Evolutionary conservation across 2,888 invertebrate species (phyloP).

Genomic region (Oscheius onirici): DNA sequence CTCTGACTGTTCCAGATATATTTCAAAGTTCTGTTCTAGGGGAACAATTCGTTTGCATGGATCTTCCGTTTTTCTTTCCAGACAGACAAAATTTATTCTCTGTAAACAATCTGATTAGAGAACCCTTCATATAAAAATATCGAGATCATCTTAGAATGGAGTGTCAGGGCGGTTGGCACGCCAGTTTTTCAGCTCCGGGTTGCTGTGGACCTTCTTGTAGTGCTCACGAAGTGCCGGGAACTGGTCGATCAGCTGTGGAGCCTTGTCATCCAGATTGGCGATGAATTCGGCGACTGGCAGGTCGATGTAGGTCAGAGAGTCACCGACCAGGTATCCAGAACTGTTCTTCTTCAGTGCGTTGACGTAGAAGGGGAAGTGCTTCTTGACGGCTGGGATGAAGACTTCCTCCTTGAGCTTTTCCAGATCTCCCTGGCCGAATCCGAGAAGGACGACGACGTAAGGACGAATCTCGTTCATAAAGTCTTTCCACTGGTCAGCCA

Average conservation of each 20-base stretch:
- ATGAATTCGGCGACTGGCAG: slow-evolving; percentile 59
- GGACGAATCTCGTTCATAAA: slow-evolving; percentile 39
- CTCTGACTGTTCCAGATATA: too few relatives aligned
- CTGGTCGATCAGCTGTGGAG: slow-evolving; percentile 51
- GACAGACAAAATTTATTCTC: too few relatives aligned
- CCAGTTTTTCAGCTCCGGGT: slow-evolving; percentile 59
- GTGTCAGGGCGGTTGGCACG: slow-evolving; percentile 57
- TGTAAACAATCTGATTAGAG: too few relatives aligned
- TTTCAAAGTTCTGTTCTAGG: too few relatives aligned
- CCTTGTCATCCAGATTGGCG: slow-evolving; percentile 38
- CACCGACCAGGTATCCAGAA: slow-evolving; percentile 56
- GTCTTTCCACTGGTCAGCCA: slow-evolving; percentile 55
- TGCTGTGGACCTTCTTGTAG: slow-evolving; percentile 57
- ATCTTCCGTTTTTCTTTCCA: too few relatives aligned
- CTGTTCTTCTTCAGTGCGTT: slow-evolving; percentile 42
- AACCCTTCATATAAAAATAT: background rate
- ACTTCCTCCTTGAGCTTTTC: slow-evolving; percentile 36
- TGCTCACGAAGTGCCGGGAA: slow-evolving; percentile 50
- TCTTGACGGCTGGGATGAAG: slow-evolving; percentile 57
- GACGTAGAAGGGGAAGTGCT: slow-evolving; percentile 55
- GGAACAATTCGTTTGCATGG: too few relatives aligned
- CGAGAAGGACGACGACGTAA: slow-evolving; percentile 38
- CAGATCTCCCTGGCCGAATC: slow-evolving; percentile 49
- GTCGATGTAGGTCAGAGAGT: slow-evolving; percentile 59
- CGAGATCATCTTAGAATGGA: slow-evolving; percentile 25